Evolutionary conservation across 2,888 invertebrate species (phyloP), one percentile per base, ranked within the genome.

Genomic region (Meteorus colon): DNA sequence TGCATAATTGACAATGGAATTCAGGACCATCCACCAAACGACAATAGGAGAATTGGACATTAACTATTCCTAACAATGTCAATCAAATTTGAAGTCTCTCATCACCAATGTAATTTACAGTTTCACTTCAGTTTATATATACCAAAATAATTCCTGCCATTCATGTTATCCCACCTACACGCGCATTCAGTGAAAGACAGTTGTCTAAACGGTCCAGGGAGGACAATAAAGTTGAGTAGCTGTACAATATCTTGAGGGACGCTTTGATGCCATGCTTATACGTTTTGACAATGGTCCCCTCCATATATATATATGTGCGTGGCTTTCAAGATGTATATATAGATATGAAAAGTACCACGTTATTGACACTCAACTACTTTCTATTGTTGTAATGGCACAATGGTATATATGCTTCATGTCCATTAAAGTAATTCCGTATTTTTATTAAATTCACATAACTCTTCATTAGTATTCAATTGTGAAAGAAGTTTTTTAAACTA

Each of bases 301-400:
- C 6, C 19, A 19, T 55, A 8, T 48, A 48, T 19, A 51, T 2
- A 4, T 55, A 55, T 41, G 12, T 12, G 8, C 1, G 2, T 41
- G 2, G 41, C 41, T 41, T 12, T 41, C 12, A 41, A 41, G 41
- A 41, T 41, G 12, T 55, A 6, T 45, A 45, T 45, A 45, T 48
- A 48, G 48, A 48, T 48, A 48, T 48, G n/a, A 48, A 48, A 48
- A 48, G n/a, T 3, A 48, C 48, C 16, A n/a, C 4, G 48, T 48
- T 48, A 48, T 55, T 55, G 55, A 55, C 55, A 55, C 55, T 19
- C 55, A 55, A 55, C 55, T 55, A 55, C 55, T 55, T 55, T 55
- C 55, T 55, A 55, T 55, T 55, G 55, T 55, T 19, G n/a, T 55
- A 55, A 55, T 19, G 4, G 55, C 19, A 55, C 55, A 55, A 55